Percentiles rank a stretch among this genome's conserved stretches.
phyloP scores from a whole-genome alignment of 2,113 vertebrate genomes.

The Phalacrocorax aristotelis region DNA sequence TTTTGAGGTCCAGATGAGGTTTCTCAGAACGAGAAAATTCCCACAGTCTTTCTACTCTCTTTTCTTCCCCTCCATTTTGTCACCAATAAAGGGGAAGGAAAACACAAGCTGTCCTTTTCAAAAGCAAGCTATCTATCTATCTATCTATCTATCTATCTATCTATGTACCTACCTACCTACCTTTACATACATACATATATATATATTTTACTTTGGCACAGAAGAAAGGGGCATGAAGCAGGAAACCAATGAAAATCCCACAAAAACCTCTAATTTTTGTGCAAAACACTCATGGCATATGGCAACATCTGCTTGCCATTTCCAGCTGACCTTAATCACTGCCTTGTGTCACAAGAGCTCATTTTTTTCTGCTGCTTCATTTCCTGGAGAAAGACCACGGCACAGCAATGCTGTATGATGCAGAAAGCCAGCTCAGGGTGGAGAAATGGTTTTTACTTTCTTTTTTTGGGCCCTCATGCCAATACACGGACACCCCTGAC shows the following conservation, averaged over 20 bases:
- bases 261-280: neutral
- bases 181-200: fast-evolving
- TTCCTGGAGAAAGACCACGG: neutral
- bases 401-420: fast-evolving
- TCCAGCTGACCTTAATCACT: neutral
- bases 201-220: neutral
- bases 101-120: neutral
- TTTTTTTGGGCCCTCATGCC: neutral
- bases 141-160: too few relatives aligned
- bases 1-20: neutral
- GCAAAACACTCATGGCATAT: neutral
- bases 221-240: neutral
- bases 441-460: neutral
- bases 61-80: neutral
- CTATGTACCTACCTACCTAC: neutral
- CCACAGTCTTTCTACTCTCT: neutral
- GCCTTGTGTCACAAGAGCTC: neutral
- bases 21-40: neutral
- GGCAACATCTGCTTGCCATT: neutral
- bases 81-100: neutral
- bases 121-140: neutral
- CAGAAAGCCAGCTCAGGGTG: neutral
- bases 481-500: neutral
- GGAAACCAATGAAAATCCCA: neutral
- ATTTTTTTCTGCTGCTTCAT: fast-evolving